phyloP scores from a whole-genome alignment of 2,888 invertebrate species.

The Stegana nigrithorax region DNA sequence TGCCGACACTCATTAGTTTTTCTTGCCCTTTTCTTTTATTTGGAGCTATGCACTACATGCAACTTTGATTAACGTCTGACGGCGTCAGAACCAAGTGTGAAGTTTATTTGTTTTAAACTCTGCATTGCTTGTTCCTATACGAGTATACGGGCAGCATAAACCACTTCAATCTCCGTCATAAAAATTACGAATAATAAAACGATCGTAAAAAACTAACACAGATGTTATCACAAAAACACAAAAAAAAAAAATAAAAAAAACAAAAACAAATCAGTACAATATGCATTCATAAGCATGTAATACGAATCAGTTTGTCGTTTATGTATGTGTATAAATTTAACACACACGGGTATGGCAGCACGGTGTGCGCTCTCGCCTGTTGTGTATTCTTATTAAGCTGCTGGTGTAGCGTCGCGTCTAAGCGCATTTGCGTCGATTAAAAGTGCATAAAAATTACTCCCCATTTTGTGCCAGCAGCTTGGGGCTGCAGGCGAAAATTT shows the following conservation, averaged over 20 bases:
- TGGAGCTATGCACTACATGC: not conserved
- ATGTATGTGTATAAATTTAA: not conserved
- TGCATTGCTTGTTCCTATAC: not conserved
- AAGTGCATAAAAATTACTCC: slow-evolving; percentile 58
- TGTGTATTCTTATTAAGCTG: not conserved
- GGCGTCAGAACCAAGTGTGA: not conserved
- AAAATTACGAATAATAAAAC: not conserved
- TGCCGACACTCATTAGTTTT: too few relatives aligned
- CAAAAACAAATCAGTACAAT: slow-evolving; percentile 29
- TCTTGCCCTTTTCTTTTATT: too few relatives aligned
- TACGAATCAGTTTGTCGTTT: slow-evolving; percentile 45
- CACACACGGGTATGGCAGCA: not conserved
- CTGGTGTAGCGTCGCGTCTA: slow-evolving; percentile 19
- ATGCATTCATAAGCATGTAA: slow-evolving; percentile 63
- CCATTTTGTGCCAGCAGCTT: slow-evolving; percentile 40
- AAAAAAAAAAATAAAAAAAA: slow-evolving; percentile 13
- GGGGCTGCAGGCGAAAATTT: slow-evolving; percentile 32
- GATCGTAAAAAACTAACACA: not conserved
- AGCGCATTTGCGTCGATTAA: slow-evolving; percentile 54
- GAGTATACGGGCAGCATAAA: too few relatives aligned
- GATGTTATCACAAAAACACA: slow-evolving; percentile 38
- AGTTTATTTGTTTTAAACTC: slow-evolving; percentile 10
- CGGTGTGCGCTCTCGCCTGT: not conserved
- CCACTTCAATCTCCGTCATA: not conserved
- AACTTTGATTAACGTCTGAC: slow-evolving; percentile 31